Conservation (phyloP, 2,888 invertebrate genomes). For the Calameuta filiformis region DNA sequence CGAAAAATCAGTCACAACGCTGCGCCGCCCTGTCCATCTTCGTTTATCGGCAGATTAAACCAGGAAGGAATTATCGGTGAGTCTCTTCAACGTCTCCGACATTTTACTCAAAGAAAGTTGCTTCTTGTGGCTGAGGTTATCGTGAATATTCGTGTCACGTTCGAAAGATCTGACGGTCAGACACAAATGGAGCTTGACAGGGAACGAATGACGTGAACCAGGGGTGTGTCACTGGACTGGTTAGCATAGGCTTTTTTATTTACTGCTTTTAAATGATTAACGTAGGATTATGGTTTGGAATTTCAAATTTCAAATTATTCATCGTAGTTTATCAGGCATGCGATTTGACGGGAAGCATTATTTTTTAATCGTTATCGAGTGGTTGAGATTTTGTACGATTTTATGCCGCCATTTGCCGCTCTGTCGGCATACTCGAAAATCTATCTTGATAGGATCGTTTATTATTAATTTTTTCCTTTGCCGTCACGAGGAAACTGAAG, state of each 20-base stretch:
- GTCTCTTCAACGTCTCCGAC: background rate
- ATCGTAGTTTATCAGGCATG: background rate
- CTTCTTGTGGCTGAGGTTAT: background rate
- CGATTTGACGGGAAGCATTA: background rate
- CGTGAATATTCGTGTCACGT: background rate
- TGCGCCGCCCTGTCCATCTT: background rate
- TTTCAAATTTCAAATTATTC: background rate
- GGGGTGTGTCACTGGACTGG: background rate
- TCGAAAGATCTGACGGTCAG: background rate
- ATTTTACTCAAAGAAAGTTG: background rate
- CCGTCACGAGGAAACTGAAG: background rate
- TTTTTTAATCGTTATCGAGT: background rate
- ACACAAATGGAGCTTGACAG: background rate
- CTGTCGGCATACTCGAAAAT: background rate
- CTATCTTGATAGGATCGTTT: background rate
- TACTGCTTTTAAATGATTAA: background rate
- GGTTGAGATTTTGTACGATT: background rate
- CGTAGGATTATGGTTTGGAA: background rate
- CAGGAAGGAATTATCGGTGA: background rate
- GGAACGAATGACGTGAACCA: background rate
- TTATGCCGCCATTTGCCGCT: background rate
- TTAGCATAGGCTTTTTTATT: background rate
- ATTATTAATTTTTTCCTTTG: background rate
- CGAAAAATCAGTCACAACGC: background rate
- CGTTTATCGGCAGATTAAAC: background rate